These are phyloP conservation scores for Eupleurogrammus muticus DNA, from an alignment of 2,797 vertebrate species.

Conservation along the genomic window DNA sequence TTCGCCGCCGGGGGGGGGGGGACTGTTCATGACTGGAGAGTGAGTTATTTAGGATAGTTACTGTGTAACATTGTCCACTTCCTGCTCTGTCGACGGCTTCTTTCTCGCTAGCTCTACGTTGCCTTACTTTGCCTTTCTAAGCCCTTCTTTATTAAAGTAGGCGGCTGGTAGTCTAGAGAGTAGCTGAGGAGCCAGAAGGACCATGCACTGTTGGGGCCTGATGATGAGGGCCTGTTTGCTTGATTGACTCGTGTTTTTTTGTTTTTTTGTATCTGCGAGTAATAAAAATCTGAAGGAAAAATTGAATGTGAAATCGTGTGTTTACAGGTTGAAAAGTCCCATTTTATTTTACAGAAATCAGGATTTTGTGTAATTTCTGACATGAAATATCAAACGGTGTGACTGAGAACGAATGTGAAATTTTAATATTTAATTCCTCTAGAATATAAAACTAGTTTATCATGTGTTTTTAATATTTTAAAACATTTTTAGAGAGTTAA, in stretches of 20 bases:
- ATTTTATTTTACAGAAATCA: no score
- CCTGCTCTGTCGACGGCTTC: conserved; percentile 72
- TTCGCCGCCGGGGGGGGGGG: conserved; percentile 37
- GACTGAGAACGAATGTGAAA: no score
- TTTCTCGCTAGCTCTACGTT: conserved; percentile 80
- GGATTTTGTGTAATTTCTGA: no score
- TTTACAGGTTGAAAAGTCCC: no score
- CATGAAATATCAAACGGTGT: no score
- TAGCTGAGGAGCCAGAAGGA: conserved; percentile 70
- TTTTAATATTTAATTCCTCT: no score
- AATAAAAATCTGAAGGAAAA: conserved; percentile 78
- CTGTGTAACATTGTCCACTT: conserved; percentile 83
- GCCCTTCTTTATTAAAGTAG: conserved; percentile 65
- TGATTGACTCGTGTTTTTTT: conserved; percentile 67
- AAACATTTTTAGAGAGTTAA: no score
- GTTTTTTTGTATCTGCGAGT: conserved; percentile 75
- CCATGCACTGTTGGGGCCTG: conserved; percentile 78
- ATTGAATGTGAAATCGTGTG: no score
- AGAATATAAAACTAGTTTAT: no score
- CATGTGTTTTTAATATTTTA: no score
- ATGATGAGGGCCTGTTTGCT: no score
- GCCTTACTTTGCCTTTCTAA: conserved; percentile 72
- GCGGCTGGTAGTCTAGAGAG: conserved; percentile 70
- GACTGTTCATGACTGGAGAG: conserved; percentile 63
- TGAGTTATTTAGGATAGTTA: conserved; percentile 80